A percentile compares a stretch with the other conserved stretches of the same genome.
Conservation (phyloP, 1,140 invertebrate genomes). For the Harlomillsia oculata region DNA sequence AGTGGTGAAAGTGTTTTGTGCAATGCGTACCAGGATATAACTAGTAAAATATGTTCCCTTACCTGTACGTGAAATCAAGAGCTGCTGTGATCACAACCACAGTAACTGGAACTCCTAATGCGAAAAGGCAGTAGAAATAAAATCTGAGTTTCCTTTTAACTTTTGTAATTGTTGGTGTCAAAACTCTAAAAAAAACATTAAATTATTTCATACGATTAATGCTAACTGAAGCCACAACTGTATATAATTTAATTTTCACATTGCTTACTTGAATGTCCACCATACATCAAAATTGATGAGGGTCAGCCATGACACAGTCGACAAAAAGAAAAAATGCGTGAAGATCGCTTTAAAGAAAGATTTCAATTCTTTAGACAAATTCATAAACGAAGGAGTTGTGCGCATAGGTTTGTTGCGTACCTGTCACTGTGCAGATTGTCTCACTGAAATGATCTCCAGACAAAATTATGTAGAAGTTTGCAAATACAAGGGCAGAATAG, state of each 20-base stretch:
- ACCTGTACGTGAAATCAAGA: constrained; percentile 23
- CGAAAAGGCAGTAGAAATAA: constrained; percentile 18
- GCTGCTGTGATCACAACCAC: constrained; percentile 14
- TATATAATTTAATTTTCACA: neutral
- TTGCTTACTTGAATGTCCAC: constrained; percentile 34
- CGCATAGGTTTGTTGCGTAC: too few relatives aligned
- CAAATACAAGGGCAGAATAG: too few relatives aligned
- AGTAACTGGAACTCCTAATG: constrained; percentile 8
- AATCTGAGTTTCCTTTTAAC: constrained; percentile 22
- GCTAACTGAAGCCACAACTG: neutral
- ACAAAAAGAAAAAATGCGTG: constrained; percentile 34
- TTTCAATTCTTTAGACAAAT: too few relatives aligned
- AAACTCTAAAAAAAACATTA: constrained; percentile 3
- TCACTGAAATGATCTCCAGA: too few relatives aligned
- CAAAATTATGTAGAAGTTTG: too few relatives aligned
- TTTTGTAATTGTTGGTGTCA: constrained; percentile 15
- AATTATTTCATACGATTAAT: neutral
- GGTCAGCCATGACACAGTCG: constrained; percentile 32
- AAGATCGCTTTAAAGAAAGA: too few relatives aligned
- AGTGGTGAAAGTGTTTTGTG: neutral
- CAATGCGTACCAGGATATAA: neutral
- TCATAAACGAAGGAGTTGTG: too few relatives aligned
- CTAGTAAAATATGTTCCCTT: neutral
- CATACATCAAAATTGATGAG: constrained; percentile 35
- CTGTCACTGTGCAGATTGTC: too few relatives aligned